Evolutionary conservation across 2,888 invertebrate genomes (phyloP).

Genomic region (Cataglyphis livida): DNA sequence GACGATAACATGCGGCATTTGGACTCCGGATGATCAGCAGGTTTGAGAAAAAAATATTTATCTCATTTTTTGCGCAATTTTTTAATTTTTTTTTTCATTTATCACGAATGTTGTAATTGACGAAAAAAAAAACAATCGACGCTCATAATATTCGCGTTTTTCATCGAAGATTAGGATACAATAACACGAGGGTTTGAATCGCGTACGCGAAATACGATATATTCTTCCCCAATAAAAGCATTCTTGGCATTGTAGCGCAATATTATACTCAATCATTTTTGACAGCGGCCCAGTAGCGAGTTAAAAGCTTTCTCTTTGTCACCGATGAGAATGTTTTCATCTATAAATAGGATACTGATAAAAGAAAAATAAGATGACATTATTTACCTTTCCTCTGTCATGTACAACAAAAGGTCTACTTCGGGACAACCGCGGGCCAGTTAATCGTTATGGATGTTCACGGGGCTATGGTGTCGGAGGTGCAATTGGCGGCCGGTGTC

Average conservation of each 20-base stretch:
- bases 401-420: slow-evolving; percentile 90
- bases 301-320: slow-evolving; percentile 54
- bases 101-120: not conserved
- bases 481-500: slow-evolving; percentile 89
- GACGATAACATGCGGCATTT: slow-evolving; percentile 97
- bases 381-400: not conserved
- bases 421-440: slow-evolving; percentile 97
- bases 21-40: slow-evolving; percentile 99
- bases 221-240: slow-evolving; percentile 38
- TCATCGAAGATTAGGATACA: not conserved
- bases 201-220: slow-evolving; percentile 48
- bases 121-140: not conserved
- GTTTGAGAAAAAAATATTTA: slow-evolving; percentile 78
- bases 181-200: slow-evolving; percentile 1
- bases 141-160: not conserved
- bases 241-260: slow-evolving; percentile 37
- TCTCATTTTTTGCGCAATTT: not conserved
- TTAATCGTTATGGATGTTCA: slow-evolving; percentile 99
- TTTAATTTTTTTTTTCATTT: not conserved
- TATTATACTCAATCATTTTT: slow-evolving; percentile 56
- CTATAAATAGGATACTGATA: not conserved
- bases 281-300: slow-evolving; percentile 43
- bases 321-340: not conserved
- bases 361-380: slow-evolving; percentile 24
- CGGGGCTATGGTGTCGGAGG: slow-evolving; percentile 97